Evolutionary conservation across 2,113 vertebrate genomes (phyloP).

Genomic region (Tonatia bakeri): DNA sequence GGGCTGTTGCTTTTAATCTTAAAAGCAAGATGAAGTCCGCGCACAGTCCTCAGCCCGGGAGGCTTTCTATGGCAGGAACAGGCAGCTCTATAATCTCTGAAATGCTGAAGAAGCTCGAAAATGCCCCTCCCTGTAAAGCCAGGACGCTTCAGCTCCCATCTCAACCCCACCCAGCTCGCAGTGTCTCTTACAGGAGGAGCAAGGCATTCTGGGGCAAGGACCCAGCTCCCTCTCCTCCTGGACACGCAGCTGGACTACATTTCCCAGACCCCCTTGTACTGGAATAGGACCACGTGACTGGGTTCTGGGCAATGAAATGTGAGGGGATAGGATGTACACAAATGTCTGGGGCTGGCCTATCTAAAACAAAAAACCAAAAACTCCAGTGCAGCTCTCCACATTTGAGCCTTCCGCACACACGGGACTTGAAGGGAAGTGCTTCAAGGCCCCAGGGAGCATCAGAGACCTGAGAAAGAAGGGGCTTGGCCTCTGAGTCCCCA

Average conservation of each 20-base stretch:
- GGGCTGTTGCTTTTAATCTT: background rate
- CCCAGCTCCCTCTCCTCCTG: background rate
- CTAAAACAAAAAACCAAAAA: background rate
- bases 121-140: background rate
- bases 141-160: background rate
- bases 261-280: background rate
- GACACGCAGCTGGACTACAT: background rate
- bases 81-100: background rate
- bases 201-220: background rate
- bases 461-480: background rate
- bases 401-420: background rate
- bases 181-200: background rate
- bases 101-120: background rate
- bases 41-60: background rate
- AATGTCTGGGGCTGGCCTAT: background rate
- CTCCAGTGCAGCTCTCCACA: background rate
- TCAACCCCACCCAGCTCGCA: background rate
- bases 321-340: background rate
- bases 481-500: background rate
- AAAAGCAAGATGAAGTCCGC: background rate
- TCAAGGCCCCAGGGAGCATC: background rate
- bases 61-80: background rate
- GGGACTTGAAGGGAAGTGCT: too few relatives aligned
- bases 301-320: background rate
- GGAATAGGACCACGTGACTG: background rate